Percentiles rank a stretch among this genome's conserved stretches.
These are phyloP conservation scores for Colinus virginianus DNA, from an alignment of 2,113 vertebrate genomes.

Conservation along the genomic window DNA sequence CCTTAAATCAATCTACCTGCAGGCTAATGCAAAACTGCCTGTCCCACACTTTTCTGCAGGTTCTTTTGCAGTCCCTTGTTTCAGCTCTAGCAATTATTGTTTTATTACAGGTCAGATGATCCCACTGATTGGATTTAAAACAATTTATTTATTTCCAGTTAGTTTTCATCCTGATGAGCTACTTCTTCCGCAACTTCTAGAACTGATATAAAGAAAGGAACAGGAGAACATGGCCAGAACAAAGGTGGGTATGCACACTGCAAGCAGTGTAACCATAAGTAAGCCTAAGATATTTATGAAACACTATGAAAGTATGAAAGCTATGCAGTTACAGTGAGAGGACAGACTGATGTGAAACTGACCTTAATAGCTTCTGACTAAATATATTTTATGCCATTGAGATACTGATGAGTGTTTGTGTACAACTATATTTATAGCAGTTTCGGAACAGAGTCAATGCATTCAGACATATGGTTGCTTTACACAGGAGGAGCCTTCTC, in stretches of 20 bases:
- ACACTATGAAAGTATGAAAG: not conserved
- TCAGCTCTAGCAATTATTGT: not conserved
- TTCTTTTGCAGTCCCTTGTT: not conserved
- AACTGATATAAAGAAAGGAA: not conserved
- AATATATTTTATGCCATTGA: not conserved
- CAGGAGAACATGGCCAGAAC: not conserved
- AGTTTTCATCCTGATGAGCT: not conserved
- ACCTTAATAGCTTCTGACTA: not conserved
- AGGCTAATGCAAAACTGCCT: not conserved
- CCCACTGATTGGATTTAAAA: not conserved
- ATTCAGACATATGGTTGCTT: not conserved
- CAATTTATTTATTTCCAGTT: not conserved
- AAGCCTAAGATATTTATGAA: not conserved
- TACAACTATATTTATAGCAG: not conserved
- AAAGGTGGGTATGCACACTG: not conserved
- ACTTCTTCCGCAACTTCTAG: not conserved
- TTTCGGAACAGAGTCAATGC: not conserved
- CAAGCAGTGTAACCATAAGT: not conserved
- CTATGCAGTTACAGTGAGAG: not conserved
- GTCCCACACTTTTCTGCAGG: constrained; percentile 12
- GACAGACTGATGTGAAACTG: not conserved
- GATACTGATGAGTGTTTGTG: not conserved
- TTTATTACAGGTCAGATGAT: not conserved
- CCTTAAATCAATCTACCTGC: not conserved
- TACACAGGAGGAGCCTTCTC: not conserved